These are phyloP conservation scores for Xestia ashworthii DNA, from an alignment of 2,888 invertebrate species.

Conservation along the genomic window DNA sequence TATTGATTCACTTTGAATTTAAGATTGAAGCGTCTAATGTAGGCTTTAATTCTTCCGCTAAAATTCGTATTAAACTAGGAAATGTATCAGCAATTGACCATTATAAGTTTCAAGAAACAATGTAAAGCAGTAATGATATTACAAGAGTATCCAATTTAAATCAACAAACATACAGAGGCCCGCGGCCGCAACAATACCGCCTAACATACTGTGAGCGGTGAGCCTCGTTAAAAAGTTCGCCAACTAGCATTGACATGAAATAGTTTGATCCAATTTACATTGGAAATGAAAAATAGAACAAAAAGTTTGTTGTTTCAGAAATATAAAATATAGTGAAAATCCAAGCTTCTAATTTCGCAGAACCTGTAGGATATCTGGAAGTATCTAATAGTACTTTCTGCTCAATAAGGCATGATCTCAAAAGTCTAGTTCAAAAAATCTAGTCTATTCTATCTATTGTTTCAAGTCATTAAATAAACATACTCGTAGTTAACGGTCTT, in stretches of 20 bases:
- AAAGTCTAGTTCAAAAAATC: not conserved
- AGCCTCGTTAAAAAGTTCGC: conserved; percentile 49
- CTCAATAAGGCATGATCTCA: no score
- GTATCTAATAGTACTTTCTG: not conserved
- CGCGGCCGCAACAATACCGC: conserved; percentile 6
- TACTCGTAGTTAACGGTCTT: no score
- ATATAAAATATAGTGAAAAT: not conserved
- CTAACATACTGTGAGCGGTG: conserved; percentile 16
- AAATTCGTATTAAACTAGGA: not conserved
- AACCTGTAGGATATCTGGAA: not conserved
- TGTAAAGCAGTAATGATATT: not conserved
- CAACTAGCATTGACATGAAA: conserved; percentile 42
- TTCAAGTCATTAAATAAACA: no score
- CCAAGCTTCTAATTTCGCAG: not conserved
- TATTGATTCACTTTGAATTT: not conserved
- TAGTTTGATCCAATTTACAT: conserved; percentile 46
- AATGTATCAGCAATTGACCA: not conserved
- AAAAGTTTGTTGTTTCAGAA: not conserved
- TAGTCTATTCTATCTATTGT: not conserved
- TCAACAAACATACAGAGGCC: conserved; percentile 30
- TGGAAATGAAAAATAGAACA: not conserved
- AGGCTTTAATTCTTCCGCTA: not conserved
- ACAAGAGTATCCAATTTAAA: conserved; percentile 35
- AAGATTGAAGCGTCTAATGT: not conserved
- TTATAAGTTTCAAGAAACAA: not conserved